Evolutionary conservation across 1,140 invertebrate species (phyloP).

Genomic region (Bilobella aurantiaca): DNA sequence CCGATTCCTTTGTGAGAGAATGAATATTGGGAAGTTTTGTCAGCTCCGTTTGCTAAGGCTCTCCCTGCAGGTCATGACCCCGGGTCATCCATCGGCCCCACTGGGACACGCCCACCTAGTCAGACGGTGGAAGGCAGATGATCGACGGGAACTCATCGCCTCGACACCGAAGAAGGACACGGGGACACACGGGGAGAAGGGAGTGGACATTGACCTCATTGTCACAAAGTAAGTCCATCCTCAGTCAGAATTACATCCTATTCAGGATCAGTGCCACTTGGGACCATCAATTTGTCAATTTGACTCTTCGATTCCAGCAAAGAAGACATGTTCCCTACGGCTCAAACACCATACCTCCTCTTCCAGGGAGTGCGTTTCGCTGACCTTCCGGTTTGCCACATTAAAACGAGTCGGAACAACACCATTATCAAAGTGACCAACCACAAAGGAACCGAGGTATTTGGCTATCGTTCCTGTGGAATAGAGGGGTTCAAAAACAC

Average conservation of each 20-base stretch:
- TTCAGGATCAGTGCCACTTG: not conserved
- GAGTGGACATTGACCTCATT: conserved; percentile 48
- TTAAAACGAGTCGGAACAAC: conserved; percentile 72
- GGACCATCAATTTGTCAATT: not conserved
- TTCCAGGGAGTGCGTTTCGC: conserved; percentile 67
- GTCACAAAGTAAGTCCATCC: conserved; percentile 31
- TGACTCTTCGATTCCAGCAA: conserved; percentile 46
- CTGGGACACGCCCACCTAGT: not conserved
- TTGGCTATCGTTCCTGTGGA: conserved; percentile 55
- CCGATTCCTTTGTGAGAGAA: too few relatives aligned
- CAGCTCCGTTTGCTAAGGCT: too few relatives aligned
- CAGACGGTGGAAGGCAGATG: conserved; percentile 42
- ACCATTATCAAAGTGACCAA: conserved; percentile 68
- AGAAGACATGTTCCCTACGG: conserved; percentile 59
- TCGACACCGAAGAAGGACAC: conserved; percentile 51
- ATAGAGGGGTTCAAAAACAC: conserved; percentile 90
- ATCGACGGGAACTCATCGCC: conserved; percentile 47
- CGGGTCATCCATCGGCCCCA: not conserved
- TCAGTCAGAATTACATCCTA: too few relatives aligned
- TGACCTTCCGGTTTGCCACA: conserved; percentile 68
- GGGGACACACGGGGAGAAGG: conserved; percentile 56
- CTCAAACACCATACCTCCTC: conserved; percentile 56
- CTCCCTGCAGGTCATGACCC: too few relatives aligned
- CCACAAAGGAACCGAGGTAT: conserved; percentile 46
- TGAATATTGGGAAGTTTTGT: too few relatives aligned